A percentile compares a stretch with the other conserved stretches of the same genome.
Conservation (phyloP, 2,888 invertebrate species). For the Notodonta dromedarius region DNA sequence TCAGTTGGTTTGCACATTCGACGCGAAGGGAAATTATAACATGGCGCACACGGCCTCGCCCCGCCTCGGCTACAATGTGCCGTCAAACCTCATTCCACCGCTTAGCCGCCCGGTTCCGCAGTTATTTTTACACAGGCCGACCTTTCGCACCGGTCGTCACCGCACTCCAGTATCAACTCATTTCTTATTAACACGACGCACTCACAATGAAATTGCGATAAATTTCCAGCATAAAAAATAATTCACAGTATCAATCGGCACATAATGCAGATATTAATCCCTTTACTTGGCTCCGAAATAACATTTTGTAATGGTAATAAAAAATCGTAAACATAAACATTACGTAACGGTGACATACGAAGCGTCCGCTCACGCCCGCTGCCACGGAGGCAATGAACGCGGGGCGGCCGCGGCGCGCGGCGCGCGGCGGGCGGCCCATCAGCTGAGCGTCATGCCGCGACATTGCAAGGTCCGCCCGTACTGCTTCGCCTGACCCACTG, state of each 20-base stretch:
- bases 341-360: conserved; percentile 55
- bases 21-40: conserved; percentile 83
- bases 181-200: conserved; percentile 61
- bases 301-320: conserved; percentile 32
- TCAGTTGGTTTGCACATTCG: conserved; percentile 79
- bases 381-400: conserved; percentile 89
- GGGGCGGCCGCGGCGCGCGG: conserved; percentile 76
- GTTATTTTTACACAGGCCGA: conserved; percentile 84
- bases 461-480: conserved; percentile 85
- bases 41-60: conserved; percentile 82
- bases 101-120: conserved; percentile 83
- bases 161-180: conserved; percentile 71
- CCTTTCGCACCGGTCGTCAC: conserved; percentile 83
- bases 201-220: conserved; percentile 59
- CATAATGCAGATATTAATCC: conserved; percentile 26
- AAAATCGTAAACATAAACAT: conserved; percentile 45
- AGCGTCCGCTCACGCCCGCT: conserved; percentile 76
- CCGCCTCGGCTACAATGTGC: conserved; percentile 82
- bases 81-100: conserved; percentile 84
- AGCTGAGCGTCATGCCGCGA: conserved; percentile 85
- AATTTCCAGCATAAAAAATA: conserved; percentile 29
- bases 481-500: conserved; percentile 79
- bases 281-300: conserved; percentile 25
- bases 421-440: conserved; percentile 72
- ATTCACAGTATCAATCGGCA: conserved; percentile 36